Percentiles rank a stretch among this genome's conserved stretches.
phyloP scores from a whole-genome alignment of 2,888 invertebrate genomes.

The Flexamia atlantica region DNA sequence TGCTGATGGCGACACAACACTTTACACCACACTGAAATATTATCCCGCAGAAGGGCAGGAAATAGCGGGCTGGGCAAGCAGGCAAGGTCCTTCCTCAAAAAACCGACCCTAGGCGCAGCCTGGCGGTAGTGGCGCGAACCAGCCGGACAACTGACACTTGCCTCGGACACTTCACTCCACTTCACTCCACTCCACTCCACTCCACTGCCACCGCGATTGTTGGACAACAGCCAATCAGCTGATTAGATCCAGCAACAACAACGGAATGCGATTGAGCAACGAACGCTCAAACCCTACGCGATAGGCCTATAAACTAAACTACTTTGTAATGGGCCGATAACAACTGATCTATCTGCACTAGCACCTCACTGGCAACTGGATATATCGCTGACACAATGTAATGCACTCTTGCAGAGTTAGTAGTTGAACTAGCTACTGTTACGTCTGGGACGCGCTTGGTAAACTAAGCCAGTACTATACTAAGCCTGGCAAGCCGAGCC shows the following conservation, averaged over 20 bases:
- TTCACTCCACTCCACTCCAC: no score
- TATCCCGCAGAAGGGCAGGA: conserved; percentile 43
- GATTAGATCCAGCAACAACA: conserved; percentile 31
- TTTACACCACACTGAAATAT: conserved; percentile 17
- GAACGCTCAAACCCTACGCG: conserved; percentile 22
- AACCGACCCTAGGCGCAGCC: conserved; percentile 1
- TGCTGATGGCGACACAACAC: conserved; percentile 16
- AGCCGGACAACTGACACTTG: conserved; percentile 3
- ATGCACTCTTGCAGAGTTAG: background rate
- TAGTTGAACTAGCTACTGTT: background rate
- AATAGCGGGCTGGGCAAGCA: background rate
- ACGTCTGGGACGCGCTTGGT: background rate
- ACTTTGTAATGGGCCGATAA: no score
- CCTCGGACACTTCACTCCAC: no score
- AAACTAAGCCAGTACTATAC: background rate
- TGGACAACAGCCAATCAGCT: conserved; percentile 44
- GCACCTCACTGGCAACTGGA: background rate
- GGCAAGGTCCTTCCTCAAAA: conserved; percentile 42
- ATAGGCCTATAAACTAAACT: background rate
- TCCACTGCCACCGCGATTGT: background rate
- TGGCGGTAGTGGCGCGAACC: conserved; percentile 22
- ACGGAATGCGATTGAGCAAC: conserved; percentile 47
- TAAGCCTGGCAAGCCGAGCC: background rate
- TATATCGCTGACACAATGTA: background rate
- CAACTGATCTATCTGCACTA: no score